A percentile compares a stretch with the other conserved stretches of the same genome.
These are phyloP conservation scores for Uloborus plumipes DNA, from an alignment of 2,888 invertebrate species.

Conservation along the genomic window DNA sequence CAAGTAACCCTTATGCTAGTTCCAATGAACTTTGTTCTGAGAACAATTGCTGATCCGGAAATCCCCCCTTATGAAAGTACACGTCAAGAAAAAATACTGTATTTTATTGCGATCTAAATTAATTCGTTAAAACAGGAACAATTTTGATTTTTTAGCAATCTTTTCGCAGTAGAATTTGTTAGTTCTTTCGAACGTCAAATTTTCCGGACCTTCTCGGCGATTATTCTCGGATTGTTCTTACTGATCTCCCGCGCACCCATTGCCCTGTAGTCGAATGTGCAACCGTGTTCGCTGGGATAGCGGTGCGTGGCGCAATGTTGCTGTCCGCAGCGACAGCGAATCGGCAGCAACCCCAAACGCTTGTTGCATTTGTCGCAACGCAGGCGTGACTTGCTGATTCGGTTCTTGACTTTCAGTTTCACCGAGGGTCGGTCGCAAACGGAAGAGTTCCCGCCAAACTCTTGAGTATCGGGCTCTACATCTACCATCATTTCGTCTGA, in stretches of 20 bases:
- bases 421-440: background rate
- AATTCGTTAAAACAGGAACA: too few relatives aligned
- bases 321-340: conserved; percentile 37
- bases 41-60: too few relatives aligned
- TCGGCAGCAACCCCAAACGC: conserved; percentile 27
- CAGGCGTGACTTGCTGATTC: background rate
- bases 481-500: too few relatives aligned
- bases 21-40: too few relatives aligned
- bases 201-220: conserved; percentile 41
- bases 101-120: too few relatives aligned
- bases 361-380: conserved; percentile 31
- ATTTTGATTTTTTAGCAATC: too few relatives aligned
- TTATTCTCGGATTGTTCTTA: conserved; percentile 32
- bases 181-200: conserved; percentile 5
- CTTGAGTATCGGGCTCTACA: too few relatives aligned
- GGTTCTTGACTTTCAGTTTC: background rate
- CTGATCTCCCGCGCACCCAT: conserved; percentile 46
- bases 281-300: conserved; percentile 42
- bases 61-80: too few relatives aligned
- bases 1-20: too few relatives aligned
- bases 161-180: too few relatives aligned
- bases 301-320: conserved; percentile 36
- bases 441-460: too few relatives aligned
- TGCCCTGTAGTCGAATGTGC: conserved; percentile 43
- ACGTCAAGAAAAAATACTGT: too few relatives aligned